Conservation (phyloP, 2,797 vertebrate species). For the Geotria australis region DNA sequence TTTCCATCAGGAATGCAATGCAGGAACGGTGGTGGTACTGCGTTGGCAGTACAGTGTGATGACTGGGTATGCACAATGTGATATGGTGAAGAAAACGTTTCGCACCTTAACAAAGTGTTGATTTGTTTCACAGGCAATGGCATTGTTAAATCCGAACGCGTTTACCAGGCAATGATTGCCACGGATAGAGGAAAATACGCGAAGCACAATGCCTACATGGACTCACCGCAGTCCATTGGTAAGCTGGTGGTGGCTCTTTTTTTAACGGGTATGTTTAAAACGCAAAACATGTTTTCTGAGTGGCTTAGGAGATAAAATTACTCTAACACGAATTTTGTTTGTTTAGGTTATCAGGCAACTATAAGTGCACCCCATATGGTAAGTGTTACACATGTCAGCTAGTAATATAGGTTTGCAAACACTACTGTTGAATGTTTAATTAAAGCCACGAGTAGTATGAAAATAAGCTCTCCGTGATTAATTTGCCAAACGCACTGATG, state of each 20-base stretch:
- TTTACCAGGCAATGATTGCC: slow-evolving; percentile 85
- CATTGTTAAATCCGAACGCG: slow-evolving; percentile 90
- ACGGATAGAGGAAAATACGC: slow-evolving; percentile 82
- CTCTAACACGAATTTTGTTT: slow-evolving; percentile 5
- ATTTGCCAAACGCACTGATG: too few relatives aligned
- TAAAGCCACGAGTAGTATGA: too few relatives aligned
- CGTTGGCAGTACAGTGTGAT: too few relatives aligned
- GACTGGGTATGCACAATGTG: too few relatives aligned
- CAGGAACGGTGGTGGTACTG: too few relatives aligned
- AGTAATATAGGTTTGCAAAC: too few relatives aligned
- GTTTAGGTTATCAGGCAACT: slow-evolving; percentile 80
- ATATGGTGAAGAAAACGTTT: background rate
- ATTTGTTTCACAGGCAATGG: slow-evolving; percentile 53
- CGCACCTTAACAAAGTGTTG: slow-evolving; percentile 1
- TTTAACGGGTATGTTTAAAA: too few relatives aligned
- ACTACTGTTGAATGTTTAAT: too few relatives aligned
- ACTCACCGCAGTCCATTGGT: slow-evolving; percentile 93
- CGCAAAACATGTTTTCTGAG: too few relatives aligned
- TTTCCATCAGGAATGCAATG: too few relatives aligned
- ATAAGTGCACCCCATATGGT: slow-evolving; percentile 99
- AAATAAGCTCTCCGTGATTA: too few relatives aligned
- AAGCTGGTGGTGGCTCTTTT: slow-evolving; percentile 4
- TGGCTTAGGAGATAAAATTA: too few relatives aligned
- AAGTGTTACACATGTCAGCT: slow-evolving; percentile 7
- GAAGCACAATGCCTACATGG: slow-evolving; percentile 91